Evolutionary conservation across 2,113 vertebrate species (phyloP).

Genomic region (Rhegmatorhina hoffmannsi): DNA sequence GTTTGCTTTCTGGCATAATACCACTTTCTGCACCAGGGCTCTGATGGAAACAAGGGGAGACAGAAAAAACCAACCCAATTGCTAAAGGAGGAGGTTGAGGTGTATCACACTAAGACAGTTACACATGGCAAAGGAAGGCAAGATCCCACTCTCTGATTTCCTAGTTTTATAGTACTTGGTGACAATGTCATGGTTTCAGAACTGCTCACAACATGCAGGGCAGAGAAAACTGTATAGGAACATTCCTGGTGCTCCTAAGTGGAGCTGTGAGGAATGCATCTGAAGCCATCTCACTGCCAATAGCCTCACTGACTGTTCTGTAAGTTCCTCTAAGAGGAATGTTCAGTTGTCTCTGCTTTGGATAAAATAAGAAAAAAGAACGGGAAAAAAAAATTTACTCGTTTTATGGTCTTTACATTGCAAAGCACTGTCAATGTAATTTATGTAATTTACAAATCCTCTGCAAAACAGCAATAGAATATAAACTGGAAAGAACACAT

Average conservation of each 20-base stretch:
- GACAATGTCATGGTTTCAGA: neutral
- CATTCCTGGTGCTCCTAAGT: neutral
- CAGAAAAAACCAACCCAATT: neutral
- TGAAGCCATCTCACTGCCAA: neutral
- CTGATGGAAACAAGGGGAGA: neutral
- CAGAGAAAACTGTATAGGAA: neutral
- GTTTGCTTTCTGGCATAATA: constrained; percentile 48
- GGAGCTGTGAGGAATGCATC: neutral
- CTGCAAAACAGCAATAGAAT: neutral
- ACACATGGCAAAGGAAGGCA: neutral
- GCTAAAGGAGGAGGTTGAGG: neutral
- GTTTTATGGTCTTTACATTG: neutral
- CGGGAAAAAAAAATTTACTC: fast-evolving
- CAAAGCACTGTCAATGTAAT: neutral
- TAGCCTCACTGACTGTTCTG: neutral
- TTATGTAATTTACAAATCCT: neutral
- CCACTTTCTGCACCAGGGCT: neutral
- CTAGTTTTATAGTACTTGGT: neutral
- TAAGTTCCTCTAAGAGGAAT: neutral
- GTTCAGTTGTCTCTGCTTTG: neutral
- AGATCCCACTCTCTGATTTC: neutral
- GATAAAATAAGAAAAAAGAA: neutral
- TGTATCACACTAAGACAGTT: neutral
- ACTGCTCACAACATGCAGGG: neutral
- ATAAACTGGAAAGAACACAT: neutral